These are phyloP conservation scores for Helicolenus hilgendorfi DNA, from an alignment of 2,797 vertebrate genomes.

Conservation along the genomic window DNA sequence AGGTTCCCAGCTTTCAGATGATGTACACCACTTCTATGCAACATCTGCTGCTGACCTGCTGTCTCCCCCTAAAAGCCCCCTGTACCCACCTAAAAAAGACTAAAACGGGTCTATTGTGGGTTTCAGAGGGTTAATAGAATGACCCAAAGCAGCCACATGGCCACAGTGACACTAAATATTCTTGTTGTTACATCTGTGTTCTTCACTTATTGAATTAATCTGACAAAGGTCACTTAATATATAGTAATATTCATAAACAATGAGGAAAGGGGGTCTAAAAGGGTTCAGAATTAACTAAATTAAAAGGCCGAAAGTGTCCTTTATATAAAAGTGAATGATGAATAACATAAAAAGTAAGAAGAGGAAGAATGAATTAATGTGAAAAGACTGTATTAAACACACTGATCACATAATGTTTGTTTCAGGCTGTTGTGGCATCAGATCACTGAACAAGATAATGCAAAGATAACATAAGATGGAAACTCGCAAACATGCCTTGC, in stretches of 20 bases:
- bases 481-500: neutral
- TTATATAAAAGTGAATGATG: neutral
- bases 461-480: neutral
- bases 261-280: neutral
- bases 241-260: neutral
- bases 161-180: neutral
- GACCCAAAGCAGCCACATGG: neutral
- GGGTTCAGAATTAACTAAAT: neutral
- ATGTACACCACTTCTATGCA: too few relatives aligned
- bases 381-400: too few relatives aligned
- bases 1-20: too few relatives aligned
- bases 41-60: too few relatives aligned
- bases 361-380: neutral
- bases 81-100: too few relatives aligned
- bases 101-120: too few relatives aligned
- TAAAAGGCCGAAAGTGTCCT: neutral
- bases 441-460: neutral
- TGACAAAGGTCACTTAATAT: neutral
- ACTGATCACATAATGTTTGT: neutral
- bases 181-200: neutral
- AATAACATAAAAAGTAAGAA: too few relatives aligned
- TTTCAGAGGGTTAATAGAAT: neutral
- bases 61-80: too few relatives aligned
- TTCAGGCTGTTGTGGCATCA: fast-evolving
- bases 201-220: neutral